Conservation (phyloP, 2,113 vertebrate species). For the Salvelinus fontinalis region DNA sequence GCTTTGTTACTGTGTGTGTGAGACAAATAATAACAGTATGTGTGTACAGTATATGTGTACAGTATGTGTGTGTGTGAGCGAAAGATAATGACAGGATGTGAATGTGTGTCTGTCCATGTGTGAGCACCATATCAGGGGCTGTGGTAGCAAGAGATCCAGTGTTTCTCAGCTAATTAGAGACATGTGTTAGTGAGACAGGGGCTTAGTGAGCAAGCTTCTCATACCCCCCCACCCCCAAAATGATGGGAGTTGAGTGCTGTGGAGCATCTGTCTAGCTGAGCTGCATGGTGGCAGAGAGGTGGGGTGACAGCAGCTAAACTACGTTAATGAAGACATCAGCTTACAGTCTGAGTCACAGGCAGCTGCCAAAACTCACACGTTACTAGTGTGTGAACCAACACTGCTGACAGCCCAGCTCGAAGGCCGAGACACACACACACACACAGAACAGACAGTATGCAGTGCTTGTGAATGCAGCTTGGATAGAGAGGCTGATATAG, state of each 20-base stretch:
- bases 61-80: no score
- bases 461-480: slow-evolving; percentile 18
- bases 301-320: slow-evolving; percentile 39
- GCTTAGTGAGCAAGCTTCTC: slow-evolving; percentile 45
- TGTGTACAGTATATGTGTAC: no score
- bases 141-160: slow-evolving; percentile 37
- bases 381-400: slow-evolving; percentile 21
- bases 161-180: slow-evolving; percentile 73
- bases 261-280: slow-evolving; percentile 28
- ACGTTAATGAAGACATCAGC: slow-evolving; percentile 65
- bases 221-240: slow-evolving; percentile 43
- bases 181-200: slow-evolving; percentile 62
- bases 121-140: slow-evolving; percentile 23
- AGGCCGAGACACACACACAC: slow-evolving; percentile 26
- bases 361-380: slow-evolving; percentile 43
- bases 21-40: no score
- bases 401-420: slow-evolving; percentile 18
- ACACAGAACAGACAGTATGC: neutral
- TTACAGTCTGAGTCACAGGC: slow-evolving; percentile 42
- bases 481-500: no score
- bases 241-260: slow-evolving; percentile 50
- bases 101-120: neutral
- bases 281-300: slow-evolving; percentile 32
- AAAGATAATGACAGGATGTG: no score
- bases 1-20: no score